These are phyloP conservation scores for Sepioteuthis lessoniana DNA, from an alignment of 2,888 invertebrate genomes.

Conservation along the genomic window DNA sequence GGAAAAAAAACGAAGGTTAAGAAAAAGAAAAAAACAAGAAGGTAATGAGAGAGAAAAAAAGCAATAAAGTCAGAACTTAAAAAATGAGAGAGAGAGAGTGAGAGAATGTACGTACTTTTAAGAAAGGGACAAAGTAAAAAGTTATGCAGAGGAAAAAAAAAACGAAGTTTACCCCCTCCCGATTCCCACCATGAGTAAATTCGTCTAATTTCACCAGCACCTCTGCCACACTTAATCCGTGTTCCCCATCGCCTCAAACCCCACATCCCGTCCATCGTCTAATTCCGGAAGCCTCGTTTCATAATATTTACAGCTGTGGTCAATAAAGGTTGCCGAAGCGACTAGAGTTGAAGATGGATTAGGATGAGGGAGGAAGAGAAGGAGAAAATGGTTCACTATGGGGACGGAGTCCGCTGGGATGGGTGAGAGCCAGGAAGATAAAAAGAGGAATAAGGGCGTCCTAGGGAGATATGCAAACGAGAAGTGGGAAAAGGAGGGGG, in stretches of 20 bases:
- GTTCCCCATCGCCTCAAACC: neutral
- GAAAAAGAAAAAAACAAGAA: neutral
- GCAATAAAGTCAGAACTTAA: too few relatives aligned
- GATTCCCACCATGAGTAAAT: too few relatives aligned
- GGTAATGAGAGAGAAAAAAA: neutral
- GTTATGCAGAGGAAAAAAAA: too few relatives aligned
- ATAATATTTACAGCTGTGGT: conserved; percentile 33
- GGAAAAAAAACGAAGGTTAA: neutral
- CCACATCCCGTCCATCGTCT: neutral
- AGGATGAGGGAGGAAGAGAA: neutral
- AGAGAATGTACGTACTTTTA: neutral
- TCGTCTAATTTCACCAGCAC: conserved; percentile 7
- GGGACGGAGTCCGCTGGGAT: neutral
- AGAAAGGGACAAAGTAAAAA: neutral
- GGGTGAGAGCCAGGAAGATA: neutral
- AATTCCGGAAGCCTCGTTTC: neutral
- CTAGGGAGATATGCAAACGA: neutral
- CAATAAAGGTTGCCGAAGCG: neutral
- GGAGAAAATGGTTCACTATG: neutral
- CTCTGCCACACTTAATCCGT: neutral
- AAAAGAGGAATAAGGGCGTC: neutral
- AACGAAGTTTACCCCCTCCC: neutral
- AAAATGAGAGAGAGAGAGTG: neutral
- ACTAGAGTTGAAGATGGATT: neutral
- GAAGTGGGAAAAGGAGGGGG: neutral